Evolutionary conservation across 2,888 invertebrate genomes (phyloP), one percentile per base, ranked within the genome.

Genomic region (Drosophila crucigera): DNA sequence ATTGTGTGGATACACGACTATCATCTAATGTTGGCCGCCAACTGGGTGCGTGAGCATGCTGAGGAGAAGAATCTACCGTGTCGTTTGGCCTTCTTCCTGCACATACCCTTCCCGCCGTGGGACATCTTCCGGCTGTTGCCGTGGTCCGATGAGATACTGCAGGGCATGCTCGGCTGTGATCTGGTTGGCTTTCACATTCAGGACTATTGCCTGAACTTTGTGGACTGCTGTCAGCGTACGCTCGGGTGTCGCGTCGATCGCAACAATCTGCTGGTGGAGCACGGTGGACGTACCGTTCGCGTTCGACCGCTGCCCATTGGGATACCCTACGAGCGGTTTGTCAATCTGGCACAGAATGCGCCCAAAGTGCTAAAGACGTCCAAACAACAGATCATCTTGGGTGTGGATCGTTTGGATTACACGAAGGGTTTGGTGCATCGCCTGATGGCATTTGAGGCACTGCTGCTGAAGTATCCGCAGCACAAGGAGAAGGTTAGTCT

Each of bases 1-100:
- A 95, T 98, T 68, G 96, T 98, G 4, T 98, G 98, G 98, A 95
- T 98, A 31, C 98, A 98, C 91, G 98, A 98, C 92, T 98, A 98
- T 92, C 98, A 98, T 92, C 94, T 98, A 25, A 98, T 98, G 97
- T 94, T 98, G 90, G 97, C 97, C 19, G 97, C 98, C 43, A 97
- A 97, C 92, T 97, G 97, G 95, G 96, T 98, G 80, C 95, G 98
- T 92, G 97, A 97, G 94, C 95, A 96, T 87, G 96, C 96, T 1
- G 97, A 97, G 86, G 97, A 97, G 87, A 95, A 96, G 83, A 95
- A 95, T 68, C 94, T 97, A 31, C 95, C 95, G 73, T 96, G 96
- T 91, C 97, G 97, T 92, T 94, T 98, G 78, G 98, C 97, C 35
- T 98, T 98, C 94, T 98, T 98, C 94, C 94, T 98, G 73, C 98